Percentiles rank a stretch among this genome's conserved stretches.
phyloP scores from a whole-genome alignment of 1,140 invertebrate genomes.

The Brachionus rotundiformis region DNA sequence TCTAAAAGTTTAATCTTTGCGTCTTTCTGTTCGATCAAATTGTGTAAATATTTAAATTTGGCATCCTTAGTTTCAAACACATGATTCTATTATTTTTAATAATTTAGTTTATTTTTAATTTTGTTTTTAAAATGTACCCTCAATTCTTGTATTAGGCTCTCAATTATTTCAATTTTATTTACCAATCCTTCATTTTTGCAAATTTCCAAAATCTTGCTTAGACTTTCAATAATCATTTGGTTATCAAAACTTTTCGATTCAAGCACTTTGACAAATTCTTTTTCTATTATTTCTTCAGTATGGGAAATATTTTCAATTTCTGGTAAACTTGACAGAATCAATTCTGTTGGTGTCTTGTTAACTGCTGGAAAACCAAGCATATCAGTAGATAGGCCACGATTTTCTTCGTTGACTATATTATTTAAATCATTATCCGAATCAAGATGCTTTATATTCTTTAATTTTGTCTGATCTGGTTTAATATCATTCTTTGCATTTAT shows the following conservation, averaged over 20 bases:
- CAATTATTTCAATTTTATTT: neutral
- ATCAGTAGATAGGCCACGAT: slow-evolving; percentile 29
- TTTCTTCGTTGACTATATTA: neutral
- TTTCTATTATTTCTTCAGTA: slow-evolving; percentile 9
- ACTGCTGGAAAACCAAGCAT: slow-evolving; percentile 37
- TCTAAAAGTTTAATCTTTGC: slow-evolving; percentile 31
- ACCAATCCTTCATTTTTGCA: neutral
- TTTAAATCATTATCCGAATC: slow-evolving; percentile 8
- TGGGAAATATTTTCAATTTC: slow-evolving; percentile 12
- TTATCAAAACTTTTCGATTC: neutral
- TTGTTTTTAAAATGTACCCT: neutral
- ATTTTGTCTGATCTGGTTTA: neutral
- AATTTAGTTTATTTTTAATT: neutral
- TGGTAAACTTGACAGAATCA: slow-evolving; percentile 12
- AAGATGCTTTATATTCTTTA: neutral
- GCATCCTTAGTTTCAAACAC: slow-evolving; percentile 28
- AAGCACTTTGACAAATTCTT: neutral
- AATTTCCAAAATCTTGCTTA: slow-evolving; percentile 13
- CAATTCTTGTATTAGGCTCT: neutral
- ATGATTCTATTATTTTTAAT: neutral
- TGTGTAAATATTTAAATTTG: neutral
- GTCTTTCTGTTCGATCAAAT: slow-evolving; percentile 29
- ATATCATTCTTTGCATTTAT: neutral
- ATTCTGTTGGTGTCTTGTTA: neutral
- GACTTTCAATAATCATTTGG: neutral